phyloP scores from a whole-genome alignment of 2,113 vertebrate species.

The Odocoileus hemionus region DNA sequence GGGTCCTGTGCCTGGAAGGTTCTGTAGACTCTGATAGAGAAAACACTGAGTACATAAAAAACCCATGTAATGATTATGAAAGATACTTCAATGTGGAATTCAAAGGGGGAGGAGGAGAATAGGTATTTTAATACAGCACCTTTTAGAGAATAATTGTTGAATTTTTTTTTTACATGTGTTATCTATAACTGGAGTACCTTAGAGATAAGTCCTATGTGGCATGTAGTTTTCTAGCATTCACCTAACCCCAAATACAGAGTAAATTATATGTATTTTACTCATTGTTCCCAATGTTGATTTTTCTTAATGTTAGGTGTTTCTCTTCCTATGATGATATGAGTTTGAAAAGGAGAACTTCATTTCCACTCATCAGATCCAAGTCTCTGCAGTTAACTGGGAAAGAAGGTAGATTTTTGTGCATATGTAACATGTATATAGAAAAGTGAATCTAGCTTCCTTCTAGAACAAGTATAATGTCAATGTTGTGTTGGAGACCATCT shows the following conservation, averaged over 20 bases:
- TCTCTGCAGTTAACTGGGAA: conserved; percentile 93
- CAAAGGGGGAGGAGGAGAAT: background rate
- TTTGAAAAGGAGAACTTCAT: conserved; percentile 93
- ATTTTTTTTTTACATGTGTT: background rate
- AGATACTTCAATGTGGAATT: background rate
- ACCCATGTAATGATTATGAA: background rate
- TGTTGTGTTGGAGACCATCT: background rate
- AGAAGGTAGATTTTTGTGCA: conserved; percentile 86
- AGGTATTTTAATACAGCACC: background rate
- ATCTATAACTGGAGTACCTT: background rate
- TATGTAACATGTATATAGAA: background rate
- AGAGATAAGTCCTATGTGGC: background rate
- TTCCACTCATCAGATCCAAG: conserved; percentile 94
- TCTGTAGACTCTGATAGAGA: background rate
- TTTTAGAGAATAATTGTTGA: background rate
- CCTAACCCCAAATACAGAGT: background rate
- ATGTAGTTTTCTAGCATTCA: background rate
- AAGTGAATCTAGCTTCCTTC: background rate
- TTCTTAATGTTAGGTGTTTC: conserved; percentile 87
- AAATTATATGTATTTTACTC: background rate
- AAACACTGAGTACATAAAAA: background rate
- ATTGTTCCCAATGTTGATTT: background rate
- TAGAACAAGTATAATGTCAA: background rate
- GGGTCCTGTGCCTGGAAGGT: background rate
- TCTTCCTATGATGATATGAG: conserved; percentile 98